phyloP scores from a whole-genome alignment of 1,140 invertebrate genomes.

The Zelostemma sp. region DNA sequence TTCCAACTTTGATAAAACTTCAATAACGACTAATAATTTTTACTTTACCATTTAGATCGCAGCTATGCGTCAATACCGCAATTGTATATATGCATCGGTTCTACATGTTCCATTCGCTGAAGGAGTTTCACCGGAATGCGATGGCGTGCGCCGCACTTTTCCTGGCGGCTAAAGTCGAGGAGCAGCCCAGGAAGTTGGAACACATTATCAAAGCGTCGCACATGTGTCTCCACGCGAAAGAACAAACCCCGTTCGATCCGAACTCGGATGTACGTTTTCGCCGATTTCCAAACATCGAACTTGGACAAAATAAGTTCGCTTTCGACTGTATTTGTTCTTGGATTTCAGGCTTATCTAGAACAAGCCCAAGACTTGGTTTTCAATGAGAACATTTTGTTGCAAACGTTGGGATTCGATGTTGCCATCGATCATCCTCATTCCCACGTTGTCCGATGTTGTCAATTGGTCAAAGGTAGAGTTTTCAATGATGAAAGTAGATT shows the following conservation, averaged over 20 bases:
- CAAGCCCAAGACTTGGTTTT: constrained; percentile 91
- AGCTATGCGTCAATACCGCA: constrained; percentile 93
- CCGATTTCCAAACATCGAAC: too few relatives aligned
- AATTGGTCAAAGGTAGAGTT: constrained; percentile 90
- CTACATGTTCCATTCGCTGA: constrained; percentile 94
- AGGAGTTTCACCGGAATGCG: constrained; percentile 85
- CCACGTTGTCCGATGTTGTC: constrained; percentile 94
- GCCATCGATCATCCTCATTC: constrained; percentile 96
- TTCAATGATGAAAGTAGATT: too few relatives aligned
- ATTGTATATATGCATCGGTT: constrained; percentile 99
- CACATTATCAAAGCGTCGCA: constrained; percentile 94
- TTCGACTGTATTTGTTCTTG: constrained; percentile 12
- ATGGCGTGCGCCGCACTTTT: constrained; percentile 91
- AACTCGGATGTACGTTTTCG: constrained; percentile 76
- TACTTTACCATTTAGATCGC: too few relatives aligned
- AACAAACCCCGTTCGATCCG: constrained; percentile 74
- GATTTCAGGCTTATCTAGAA: constrained; percentile 77
- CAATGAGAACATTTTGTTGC: constrained; percentile 95
- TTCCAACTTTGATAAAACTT: too few relatives aligned
- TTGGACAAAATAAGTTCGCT: background rate
- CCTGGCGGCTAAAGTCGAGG: constrained; percentile 96
- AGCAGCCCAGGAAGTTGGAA: constrained; percentile 95
- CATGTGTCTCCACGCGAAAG: constrained; percentile 79
- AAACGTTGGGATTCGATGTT: constrained; percentile 97
- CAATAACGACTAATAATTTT: too few relatives aligned